Percentiles rank a stretch among this genome's conserved stretches.
These are phyloP conservation scores for Thereva nobilitata DNA, from an alignment of 2,888 invertebrate species.

Conservation along the genomic window DNA sequence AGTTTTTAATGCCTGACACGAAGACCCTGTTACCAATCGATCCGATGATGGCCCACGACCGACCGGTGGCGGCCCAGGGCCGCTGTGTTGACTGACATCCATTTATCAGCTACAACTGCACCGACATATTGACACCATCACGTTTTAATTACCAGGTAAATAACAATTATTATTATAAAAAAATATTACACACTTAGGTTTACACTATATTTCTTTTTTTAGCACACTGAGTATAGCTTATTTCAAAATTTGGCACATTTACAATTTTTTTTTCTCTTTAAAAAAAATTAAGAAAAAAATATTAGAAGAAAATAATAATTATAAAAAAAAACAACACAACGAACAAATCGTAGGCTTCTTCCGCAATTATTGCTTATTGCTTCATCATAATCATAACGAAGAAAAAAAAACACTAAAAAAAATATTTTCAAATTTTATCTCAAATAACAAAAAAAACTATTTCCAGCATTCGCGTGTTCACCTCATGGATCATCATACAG, in stretches of 20 bases:
- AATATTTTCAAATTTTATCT: too few relatives aligned
- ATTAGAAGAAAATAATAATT: constrained; percentile 5
- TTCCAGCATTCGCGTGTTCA: too few relatives aligned
- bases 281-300: constrained; percentile 1
- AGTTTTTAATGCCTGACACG: constrained; percentile 87
- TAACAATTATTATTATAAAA: neutral
- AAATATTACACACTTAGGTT: neutral
- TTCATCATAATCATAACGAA: too few relatives aligned
- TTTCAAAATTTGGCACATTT: constrained; percentile 14
- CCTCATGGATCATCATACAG: too few relatives aligned
- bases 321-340: neutral
- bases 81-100: constrained; percentile 58
- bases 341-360: neutral
- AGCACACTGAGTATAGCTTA: neutral
- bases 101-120: constrained; percentile 54
- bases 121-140: constrained; percentile 11
- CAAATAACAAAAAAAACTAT: too few relatives aligned
- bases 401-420: too few relatives aligned
- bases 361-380: too few relatives aligned
- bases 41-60: constrained; percentile 56
- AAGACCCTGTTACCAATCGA: constrained; percentile 70
- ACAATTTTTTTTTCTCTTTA: neutral
- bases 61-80: constrained; percentile 54
- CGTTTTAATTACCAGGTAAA: neutral
- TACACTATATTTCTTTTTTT: neutral